These are phyloP conservation scores for Toxotes chatareus DNA, from an alignment of 2,113 vertebrate genomes.

Conservation along the genomic window DNA sequence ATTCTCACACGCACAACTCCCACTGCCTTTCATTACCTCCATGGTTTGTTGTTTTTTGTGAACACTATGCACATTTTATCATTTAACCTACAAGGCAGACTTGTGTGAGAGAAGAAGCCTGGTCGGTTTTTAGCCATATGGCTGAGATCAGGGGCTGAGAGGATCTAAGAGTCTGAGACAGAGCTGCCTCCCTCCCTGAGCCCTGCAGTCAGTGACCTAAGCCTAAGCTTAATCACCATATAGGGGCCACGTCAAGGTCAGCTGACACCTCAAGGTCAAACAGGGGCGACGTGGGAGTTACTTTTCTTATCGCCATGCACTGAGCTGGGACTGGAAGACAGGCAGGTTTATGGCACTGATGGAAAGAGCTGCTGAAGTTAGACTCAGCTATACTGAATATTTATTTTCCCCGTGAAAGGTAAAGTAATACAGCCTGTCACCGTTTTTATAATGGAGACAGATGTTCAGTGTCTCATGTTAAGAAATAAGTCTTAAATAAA, in stretches of 20 bases:
- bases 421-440: not conserved
- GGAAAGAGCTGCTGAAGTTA: not conserved
- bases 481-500: not conserved
- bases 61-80: not conserved
- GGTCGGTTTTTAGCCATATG: slow-evolving; percentile 21
- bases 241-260: slow-evolving; percentile 19
- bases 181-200: slow-evolving; percentile 19
- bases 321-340: not conserved
- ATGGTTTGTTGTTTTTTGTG: not conserved
- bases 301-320: accelerated
- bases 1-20: not conserved
- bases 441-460: no score
- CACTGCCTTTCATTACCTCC: not conserved
- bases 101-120: not conserved
- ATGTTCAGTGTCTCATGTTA: no score
- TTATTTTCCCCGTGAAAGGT: not conserved
- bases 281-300: accelerated
- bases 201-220: slow-evolving; percentile 28
- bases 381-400: not conserved
- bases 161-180: slow-evolving; percentile 35
- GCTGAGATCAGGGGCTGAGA: slow-evolving; percentile 40
- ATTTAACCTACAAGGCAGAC: not conserved
- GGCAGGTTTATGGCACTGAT: not conserved
- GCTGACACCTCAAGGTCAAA: slow-evolving; percentile 30
- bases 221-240: slow-evolving; percentile 60